These are phyloP conservation scores for Lepisosteus oculatus DNA, from an alignment of 2,113 vertebrate species.

Conservation along the genomic window DNA sequence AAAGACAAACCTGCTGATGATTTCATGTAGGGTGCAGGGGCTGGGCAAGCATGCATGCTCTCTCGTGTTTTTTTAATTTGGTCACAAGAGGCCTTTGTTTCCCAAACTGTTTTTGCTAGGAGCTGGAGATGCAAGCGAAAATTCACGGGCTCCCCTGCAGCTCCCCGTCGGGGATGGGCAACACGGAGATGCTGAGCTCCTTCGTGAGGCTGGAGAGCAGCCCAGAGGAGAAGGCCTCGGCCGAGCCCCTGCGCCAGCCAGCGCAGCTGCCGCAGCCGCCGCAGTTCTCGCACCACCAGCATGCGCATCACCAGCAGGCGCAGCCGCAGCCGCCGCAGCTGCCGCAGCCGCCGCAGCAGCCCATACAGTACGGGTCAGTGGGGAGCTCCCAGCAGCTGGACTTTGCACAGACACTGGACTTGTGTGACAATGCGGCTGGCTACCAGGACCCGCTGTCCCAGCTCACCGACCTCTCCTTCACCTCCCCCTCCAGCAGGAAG, in stretches of 20 bases:
- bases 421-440: conserved; percentile 72
- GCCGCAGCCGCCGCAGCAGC: conserved; percentile 68
- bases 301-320: conserved; percentile 47
- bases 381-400: conserved; percentile 77
- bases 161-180: conserved; percentile 80
- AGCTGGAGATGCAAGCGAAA: conserved; percentile 94
- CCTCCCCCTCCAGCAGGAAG: conserved; percentile 76
- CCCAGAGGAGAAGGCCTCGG: conserved; percentile 59
- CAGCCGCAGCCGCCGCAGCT: conserved; percentile 65
- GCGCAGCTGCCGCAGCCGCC: conserved; percentile 48
- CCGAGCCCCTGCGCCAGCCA: conserved; percentile 49
- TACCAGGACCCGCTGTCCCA: conserved; percentile 78
- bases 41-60: no score
- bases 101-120: conserved; percentile 56
- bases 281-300: conserved; percentile 48
- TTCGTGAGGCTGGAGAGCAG: conserved; percentile 84
- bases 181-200: conserved; percentile 70
- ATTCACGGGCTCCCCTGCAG: conserved; percentile 82
- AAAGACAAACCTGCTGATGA: no score
- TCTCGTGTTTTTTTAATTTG: no score
- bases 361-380: conserved; percentile 67
- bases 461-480: conserved; percentile 72
- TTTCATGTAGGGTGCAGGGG: no score
- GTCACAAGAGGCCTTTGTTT: no score
- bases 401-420: conserved; percentile 82